Base-by-base conservation (phyloP, 2,888 invertebrate genomes). In the Allacma fusca region DNA sequence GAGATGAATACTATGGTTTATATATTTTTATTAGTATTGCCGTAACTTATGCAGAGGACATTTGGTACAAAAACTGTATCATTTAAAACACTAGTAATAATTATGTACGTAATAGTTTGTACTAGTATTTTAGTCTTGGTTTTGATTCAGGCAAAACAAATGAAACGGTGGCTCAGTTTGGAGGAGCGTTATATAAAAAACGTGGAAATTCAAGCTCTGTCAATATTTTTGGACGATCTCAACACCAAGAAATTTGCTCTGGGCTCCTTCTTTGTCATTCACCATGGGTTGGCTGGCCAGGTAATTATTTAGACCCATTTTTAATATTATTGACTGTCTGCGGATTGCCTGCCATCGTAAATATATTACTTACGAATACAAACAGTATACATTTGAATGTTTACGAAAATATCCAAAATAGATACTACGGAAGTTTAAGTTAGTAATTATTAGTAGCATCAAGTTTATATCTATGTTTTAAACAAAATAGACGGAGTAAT, bases 131-230 rank as follows among this genome's bases (percentile, higher is more conserved):
- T 62, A 62, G 16, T 50, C n/a, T n/a, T n/a, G n/a, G n/a, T n/a
- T n/a, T n/a, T n/a, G n/a, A n/a, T n/a, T 57, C n/a, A 71, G 71
- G 71, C 71, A 9, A 19, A n/a, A n/a, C 23, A 71, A 29, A 57
- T 71, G 57, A 71, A 71, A 29, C 23, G 23, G 12, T 71, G 71
- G 71, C 26, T 71, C 5, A 28, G 26, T 16, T 28, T 5, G 21
- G 29, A 57, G 9, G 23, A 71, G 7, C 26, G 26, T 1, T 28
- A 57, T 16, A 7, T 23, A 16, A 62, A 62, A 9, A 28, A n/a
- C 19, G 19, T 71, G 7, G n/a, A 71, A 26, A 24, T 29, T 21
- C 50, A 50, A 26, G 12, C 0, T 21, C 2, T 71, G 1, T 13
- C 23, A 26, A 9, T 71, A n/a, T 29, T 71, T 21, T 16, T 71